These are phyloP conservation scores for Trachymyrmex cornetzi DNA, from an alignment of 1,140 invertebrate genomes.

Conservation along the genomic window DNA sequence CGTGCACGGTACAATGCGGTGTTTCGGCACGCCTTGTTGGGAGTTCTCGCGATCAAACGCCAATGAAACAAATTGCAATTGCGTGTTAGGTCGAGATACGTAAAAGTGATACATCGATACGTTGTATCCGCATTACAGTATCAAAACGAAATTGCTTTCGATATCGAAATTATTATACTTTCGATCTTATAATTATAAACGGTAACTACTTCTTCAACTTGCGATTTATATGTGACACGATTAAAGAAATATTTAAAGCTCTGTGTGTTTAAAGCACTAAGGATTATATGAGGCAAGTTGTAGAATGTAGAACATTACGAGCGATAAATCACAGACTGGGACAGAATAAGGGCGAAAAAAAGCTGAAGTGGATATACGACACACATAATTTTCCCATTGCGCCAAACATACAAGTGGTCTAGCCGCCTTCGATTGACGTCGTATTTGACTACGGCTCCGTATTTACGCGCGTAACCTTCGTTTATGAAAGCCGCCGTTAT, in stretches of 20 bases:
- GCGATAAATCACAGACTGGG: slow-evolving; percentile 33
- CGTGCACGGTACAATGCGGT: slow-evolving; percentile 31
- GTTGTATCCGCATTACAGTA: background rate
- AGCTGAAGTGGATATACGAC: background rate
- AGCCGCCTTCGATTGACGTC: slow-evolving; percentile 6
- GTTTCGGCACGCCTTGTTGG: slow-evolving; percentile 69
- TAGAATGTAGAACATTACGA: slow-evolving; percentile 11
- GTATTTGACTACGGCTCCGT: background rate
- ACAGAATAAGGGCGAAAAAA: slow-evolving; percentile 8
- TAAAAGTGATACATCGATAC: background rate
- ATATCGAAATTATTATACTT: background rate
- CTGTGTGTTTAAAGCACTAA: background rate
- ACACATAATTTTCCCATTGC: background rate
- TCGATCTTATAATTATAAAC: background rate
- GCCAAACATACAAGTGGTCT: background rate
- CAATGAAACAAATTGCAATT: slow-evolving; percentile 21
- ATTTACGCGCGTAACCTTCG: background rate
- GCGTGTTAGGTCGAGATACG: slow-evolving; percentile 11
- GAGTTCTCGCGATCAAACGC: slow-evolving; percentile 15
- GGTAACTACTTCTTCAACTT: background rate
- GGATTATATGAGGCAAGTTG: background rate
- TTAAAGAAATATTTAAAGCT: background rate
- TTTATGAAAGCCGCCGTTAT: slow-evolving; percentile 35
- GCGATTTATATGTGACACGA: background rate
- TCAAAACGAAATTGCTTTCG: slow-evolving; percentile 1